Conservation (phyloP, 2,113 vertebrate genomes). For the Sander lucioperca region DNA sequence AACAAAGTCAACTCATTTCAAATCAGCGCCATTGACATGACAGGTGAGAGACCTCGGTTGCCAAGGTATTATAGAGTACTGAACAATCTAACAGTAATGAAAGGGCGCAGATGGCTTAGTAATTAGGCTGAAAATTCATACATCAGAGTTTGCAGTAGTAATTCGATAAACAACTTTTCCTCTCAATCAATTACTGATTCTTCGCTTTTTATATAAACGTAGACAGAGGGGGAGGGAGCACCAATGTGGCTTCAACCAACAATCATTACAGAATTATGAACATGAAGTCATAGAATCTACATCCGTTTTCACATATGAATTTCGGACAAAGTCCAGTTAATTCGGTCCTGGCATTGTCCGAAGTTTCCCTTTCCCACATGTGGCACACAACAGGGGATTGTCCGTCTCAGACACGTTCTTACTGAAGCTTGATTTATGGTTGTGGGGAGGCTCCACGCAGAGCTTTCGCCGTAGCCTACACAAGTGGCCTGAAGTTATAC, state of each 20-base stretch:
- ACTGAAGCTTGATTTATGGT: too few relatives aligned
- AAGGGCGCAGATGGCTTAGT: not conserved
- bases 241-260: not conserved
- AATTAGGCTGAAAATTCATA: constrained; percentile 17
- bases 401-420: too few relatives aligned
- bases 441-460: too few relatives aligned
- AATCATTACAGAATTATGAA: not conserved
- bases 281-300: constrained; percentile 5
- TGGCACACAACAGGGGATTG: too few relatives aligned
- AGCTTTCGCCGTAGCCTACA: too few relatives aligned
- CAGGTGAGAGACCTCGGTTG: constrained; percentile 36
- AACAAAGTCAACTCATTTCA: constrained; percentile 37
- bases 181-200: not conserved
- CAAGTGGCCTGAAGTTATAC: too few relatives aligned
- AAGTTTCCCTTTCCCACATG: too few relatives aligned
- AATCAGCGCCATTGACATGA: not conserved
- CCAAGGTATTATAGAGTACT: constrained; percentile 23
- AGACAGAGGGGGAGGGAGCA: not conserved
- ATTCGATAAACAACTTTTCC: not conserved
- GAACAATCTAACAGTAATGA: not conserved
- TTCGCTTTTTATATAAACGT: not conserved
- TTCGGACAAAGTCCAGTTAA: too few relatives aligned
- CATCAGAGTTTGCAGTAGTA: not conserved
- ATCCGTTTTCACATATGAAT: too few relatives aligned
- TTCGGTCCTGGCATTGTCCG: too few relatives aligned